phyloP scores from a whole-genome alignment of 2,888 invertebrate species.

The Drosophila austrosaltans region DNA sequence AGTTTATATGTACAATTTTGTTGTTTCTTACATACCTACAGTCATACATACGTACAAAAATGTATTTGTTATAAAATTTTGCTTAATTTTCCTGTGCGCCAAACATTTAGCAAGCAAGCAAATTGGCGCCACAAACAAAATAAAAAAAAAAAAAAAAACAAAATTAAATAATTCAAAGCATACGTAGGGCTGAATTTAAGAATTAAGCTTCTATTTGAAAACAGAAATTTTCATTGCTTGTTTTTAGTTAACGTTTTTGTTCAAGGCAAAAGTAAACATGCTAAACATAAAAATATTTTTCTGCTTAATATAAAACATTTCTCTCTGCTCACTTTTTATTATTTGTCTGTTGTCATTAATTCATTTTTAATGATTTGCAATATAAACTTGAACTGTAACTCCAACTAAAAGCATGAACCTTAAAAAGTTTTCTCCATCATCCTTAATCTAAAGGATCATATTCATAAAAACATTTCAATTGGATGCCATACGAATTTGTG shows the following conservation, averaged over 20 bases:
- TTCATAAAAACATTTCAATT: conserved; percentile 80
- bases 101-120: conserved; percentile 15
- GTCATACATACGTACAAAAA: conserved; percentile 28
- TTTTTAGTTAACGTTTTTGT: neutral
- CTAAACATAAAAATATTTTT: neutral
- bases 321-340: conserved; percentile 1
- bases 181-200: neutral
- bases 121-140: neutral
- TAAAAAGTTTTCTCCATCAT: conserved; percentile 18
- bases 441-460: conserved; percentile 54
- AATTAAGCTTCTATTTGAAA: conserved; percentile 1
- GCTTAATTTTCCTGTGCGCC: conserved; percentile 44
- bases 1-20: conserved; percentile 82
- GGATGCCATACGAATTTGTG: neutral
- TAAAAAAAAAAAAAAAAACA: neutral
- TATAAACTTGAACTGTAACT: conserved; percentile 15
- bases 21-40: conserved; percentile 39
- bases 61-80: conserved; percentile 35
- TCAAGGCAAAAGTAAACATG: conserved; percentile 2
- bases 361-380: conserved; percentile 5
- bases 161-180: neutral
- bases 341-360: neutral
- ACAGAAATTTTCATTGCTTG: neutral
- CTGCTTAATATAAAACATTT: conserved; percentile 1
- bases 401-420: conserved; percentile 14